phyloP scores from a whole-genome alignment of 2,797 vertebrate species.

The Sternarchorhynchus goeldii region DNA sequence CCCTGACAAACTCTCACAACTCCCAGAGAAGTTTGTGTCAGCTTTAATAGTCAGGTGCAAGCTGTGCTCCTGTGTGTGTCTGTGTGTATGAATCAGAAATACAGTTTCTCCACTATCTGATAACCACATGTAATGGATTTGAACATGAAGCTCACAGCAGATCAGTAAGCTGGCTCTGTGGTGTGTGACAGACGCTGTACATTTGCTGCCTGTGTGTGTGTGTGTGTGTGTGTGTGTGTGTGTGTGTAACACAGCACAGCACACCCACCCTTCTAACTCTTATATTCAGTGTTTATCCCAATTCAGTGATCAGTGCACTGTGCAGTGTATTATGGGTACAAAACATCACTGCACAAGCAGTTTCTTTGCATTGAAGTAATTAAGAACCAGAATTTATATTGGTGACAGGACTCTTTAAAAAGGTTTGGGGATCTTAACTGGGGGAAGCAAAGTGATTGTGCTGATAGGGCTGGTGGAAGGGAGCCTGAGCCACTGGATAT shows the following conservation, averaged over 20 bases:
- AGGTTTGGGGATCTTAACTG: background rate
- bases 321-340: background rate
- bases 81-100: slow-evolving; percentile 2
- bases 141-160: background rate
- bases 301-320: background rate
- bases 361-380: background rate
- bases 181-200: no score
- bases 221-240: no score
- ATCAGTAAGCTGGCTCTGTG: background rate
- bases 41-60: background rate
- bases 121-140: background rate
- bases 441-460: background rate
- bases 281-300: background rate
- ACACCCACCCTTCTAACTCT: background rate
- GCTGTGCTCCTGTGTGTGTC: background rate
- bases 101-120: slow-evolving; percentile 3
- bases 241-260: background rate
- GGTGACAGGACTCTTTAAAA: slow-evolving; percentile 1
- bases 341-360: background rate
- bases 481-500: background rate
- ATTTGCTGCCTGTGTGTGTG: no score
- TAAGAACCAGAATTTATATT: background rate
- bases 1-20: background rate
- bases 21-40: slow-evolving; percentile 7
- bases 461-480: background rate